Base-by-base conservation (phyloP, 1,140 invertebrate genomes). In the Andrena cerasifolii region DNA sequence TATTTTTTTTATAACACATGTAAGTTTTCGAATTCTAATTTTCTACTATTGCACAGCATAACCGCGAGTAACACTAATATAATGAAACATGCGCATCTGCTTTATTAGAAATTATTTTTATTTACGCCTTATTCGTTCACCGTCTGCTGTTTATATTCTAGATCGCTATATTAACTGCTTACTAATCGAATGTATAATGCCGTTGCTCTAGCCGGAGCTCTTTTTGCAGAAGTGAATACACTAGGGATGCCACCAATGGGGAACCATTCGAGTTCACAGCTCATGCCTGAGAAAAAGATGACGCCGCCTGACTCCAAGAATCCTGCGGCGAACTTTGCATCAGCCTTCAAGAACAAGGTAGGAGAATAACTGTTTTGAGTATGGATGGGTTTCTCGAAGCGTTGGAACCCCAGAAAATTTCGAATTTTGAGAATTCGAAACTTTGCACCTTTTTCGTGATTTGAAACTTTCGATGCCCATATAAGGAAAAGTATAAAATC, bases 321-420 rank as follows among this genome's bases (percentile, higher is more conserved):
- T 79, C 83, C 93, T 16, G 89, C 94, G 51, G 91, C 94, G 18
- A 94, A 94, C 88, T 95, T 95, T 89, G 94, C 93, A 36, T 95
- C 95, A 84, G 94, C 94, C 26, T 95, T 96, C 78, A 96, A 95
- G 85, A 92, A 89, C 91, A 83, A 95, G 94, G 90, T 94, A 94
- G 18, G 47, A 56, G 3, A 51, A 10, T 1, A 1, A 56, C n/a
- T 45, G 8, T 26, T 28, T 65, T 26, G 36, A 4, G n/a, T n/a
- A n/a, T n/a, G n/a, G n/a, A n/a, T n/a, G n/a, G n/a, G n/a, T n/a
- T n/a, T n/a, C n/a, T n/a, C n/a, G n/a, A n/a, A n/a, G n/a, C n/a
- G n/a, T n/a, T n/a, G n/a, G n/a, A n/a, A n/a, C n/a, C n/a, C n/a
- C n/a, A n/a, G n/a, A n/a, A n/a, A n/a, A n/a, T n/a, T n/a, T n/a